Evolutionary conservation across 2,888 invertebrate species (phyloP).

Genomic region (Rhamphomyia laevipes): DNA sequence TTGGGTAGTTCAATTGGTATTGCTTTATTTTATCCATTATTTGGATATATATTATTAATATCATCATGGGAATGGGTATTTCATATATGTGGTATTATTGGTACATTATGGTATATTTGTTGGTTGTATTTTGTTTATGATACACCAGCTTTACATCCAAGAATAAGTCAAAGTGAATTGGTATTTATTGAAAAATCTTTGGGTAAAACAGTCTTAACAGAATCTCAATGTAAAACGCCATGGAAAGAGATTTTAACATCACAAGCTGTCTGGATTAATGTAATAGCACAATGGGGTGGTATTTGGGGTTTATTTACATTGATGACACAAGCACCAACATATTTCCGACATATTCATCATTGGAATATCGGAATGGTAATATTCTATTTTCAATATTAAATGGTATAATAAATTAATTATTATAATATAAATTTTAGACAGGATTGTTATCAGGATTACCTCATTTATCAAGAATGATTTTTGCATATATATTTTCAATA

Average conservation of each 20-base stretch:
- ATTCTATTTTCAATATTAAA: background rate
- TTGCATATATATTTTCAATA: constrained; percentile 45
- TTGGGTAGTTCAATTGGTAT: constrained; percentile 54
- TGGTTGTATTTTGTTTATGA: constrained; percentile 54
- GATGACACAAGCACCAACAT: constrained; percentile 58
- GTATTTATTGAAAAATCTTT: constrained; percentile 46
- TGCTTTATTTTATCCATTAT: constrained; percentile 56
- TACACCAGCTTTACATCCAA: constrained; percentile 51
- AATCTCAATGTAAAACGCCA: constrained; percentile 41
- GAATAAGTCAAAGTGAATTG: constrained; percentile 46
- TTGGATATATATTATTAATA: constrained; percentile 51
- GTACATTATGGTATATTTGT: constrained; percentile 50
- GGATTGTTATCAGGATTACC: constrained; percentile 53
- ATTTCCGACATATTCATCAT: constrained; percentile 55
- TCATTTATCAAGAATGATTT: constrained; percentile 46
- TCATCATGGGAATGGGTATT: constrained; percentile 64
- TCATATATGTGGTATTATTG: constrained; percentile 49
- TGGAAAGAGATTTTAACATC: constrained; percentile 50
- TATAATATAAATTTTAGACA: constrained; percentile 29
- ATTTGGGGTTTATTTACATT: constrained; percentile 59
- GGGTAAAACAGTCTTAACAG: constrained; percentile 34
- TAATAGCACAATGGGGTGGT: constrained; percentile 52
- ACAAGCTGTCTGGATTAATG: constrained; percentile 50
- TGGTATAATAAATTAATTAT: background rate
- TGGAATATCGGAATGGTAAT: constrained; percentile 53